Percentiles rank a stretch among this genome's conserved stretches.
Conservation (phyloP, 2,888 invertebrate genomes). For the Machimus rusticus region DNA sequence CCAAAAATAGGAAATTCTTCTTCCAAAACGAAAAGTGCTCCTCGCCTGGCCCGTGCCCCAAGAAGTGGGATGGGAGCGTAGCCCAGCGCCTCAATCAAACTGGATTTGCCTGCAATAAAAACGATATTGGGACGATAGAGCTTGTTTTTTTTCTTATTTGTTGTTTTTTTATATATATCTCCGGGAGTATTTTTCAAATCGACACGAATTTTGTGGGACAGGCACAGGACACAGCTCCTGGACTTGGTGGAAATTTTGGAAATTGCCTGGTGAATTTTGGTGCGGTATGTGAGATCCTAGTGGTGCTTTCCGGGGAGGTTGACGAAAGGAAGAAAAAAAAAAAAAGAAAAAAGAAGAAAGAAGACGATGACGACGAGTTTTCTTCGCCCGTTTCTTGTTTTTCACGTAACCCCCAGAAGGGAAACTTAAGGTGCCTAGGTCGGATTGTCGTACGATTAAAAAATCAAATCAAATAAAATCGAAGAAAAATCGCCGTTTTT, state of each 20-base stretch:
- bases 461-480: background rate
- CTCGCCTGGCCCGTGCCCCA: background rate
- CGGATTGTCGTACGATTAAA: background rate
- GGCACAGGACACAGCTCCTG: background rate
- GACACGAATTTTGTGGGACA: background rate
- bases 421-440: background rate
- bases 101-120: background rate
- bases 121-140: background rate
- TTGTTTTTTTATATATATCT: background rate
- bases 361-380: background rate
- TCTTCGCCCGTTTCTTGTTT: background rate
- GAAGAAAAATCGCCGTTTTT: slow-evolving; percentile 1
- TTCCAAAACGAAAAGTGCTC: background rate
- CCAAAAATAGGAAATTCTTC: background rate
- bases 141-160: background rate
- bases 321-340: background rate
- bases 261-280: background rate
- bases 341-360: background rate
- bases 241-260: background rate
- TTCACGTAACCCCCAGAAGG: background rate
- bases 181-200: background rate
- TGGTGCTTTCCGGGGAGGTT: background rate
- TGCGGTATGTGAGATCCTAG: background rate
- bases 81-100: background rate
- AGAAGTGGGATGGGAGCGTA: background rate